Percentiles rank a stretch among this genome's conserved stretches.
Evolutionary conservation across 2,888 invertebrate species (phyloP).

Genomic region (Pseudolycoriella hygida): DNA sequence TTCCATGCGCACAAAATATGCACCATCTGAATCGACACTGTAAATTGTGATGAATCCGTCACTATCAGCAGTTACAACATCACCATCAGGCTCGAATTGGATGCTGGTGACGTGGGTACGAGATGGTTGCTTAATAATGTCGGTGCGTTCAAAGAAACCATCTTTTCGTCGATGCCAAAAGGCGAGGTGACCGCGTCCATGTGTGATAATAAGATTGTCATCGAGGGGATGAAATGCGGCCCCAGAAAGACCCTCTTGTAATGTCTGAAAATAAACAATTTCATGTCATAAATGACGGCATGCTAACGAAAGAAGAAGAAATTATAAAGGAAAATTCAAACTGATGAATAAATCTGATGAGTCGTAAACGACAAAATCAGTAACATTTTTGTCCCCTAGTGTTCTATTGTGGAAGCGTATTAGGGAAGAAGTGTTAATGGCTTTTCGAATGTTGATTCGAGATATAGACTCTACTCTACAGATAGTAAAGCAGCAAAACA

Average conservation of each 20-base stretch:
- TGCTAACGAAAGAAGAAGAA: too few relatives aligned
- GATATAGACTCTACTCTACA: too few relatives aligned
- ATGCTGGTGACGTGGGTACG: conserved; percentile 71
- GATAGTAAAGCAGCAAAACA: too few relatives aligned
- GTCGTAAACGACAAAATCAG: too few relatives aligned
- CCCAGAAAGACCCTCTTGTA: conserved; percentile 74
- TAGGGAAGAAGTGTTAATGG: too few relatives aligned
- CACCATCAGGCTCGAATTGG: conserved; percentile 81
- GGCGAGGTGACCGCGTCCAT: conserved; percentile 77
- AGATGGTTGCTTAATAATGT: conserved; percentile 77
- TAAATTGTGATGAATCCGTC: conserved; percentile 85
- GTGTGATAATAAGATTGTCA: conserved; percentile 78
- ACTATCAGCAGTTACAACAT: conserved; percentile 81
- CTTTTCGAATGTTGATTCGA: too few relatives aligned
- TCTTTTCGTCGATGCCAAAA: conserved; percentile 87
- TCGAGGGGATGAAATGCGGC: conserved; percentile 84
- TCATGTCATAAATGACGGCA: too few relatives aligned
- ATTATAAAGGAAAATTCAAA: too few relatives aligned
- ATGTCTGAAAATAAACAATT: conserved; percentile 38
- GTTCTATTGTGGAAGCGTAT: too few relatives aligned
- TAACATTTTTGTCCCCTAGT: too few relatives aligned
- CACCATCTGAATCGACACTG: conserved; percentile 74
- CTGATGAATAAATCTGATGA: too few relatives aligned
- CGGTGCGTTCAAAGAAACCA: conserved; percentile 77
- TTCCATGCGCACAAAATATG: conserved; percentile 75